A percentile compares a stretch with the other conserved stretches of the same genome.
These are phyloP conservation scores for Lampropteryx suffumata DNA, from an alignment of 2,888 invertebrate genomes.

Conservation along the genomic window DNA sequence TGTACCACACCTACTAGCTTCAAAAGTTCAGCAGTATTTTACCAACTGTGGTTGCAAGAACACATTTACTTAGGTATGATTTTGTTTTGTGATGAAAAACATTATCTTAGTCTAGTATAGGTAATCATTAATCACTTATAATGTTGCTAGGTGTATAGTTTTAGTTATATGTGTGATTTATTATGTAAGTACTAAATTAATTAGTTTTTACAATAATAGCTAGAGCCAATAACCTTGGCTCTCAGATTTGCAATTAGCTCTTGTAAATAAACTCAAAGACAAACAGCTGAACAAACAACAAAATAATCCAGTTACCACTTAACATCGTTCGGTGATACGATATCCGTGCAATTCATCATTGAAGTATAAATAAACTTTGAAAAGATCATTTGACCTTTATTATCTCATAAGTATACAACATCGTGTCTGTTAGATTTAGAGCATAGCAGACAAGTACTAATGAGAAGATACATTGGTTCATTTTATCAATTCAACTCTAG, in stretches of 20 bases:
- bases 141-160: conserved; percentile 43
- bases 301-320: conserved; percentile 28
- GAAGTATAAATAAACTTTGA: no score
- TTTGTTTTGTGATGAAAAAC: conserved; percentile 3
- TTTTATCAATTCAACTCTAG: background rate
- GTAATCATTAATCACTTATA: no score
- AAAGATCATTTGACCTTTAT: conserved; percentile 32
- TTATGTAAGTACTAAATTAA: no score
- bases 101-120: no score
- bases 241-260: no score
- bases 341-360: conserved; percentile 19
- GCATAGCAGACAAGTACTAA: conserved; percentile 55
- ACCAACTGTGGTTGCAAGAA: conserved; percentile 24
- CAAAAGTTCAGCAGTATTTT: conserved; percentile 29
- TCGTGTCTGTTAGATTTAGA: conserved; percentile 51
- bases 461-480: conserved; percentile 45
- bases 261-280: background rate
- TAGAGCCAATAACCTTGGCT: no score
- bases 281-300: conserved; percentile 17
- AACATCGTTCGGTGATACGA: conserved; percentile 12
- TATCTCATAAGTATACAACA: conserved; percentile 31
- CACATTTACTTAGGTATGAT: conserved; percentile 5
- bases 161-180: background rate
- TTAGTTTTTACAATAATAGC: no score
- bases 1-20: conserved; percentile 1